Evolutionary conservation across 2,888 invertebrate species (phyloP), one percentile per base, ranked within the genome.

Genomic region (Matsumyia berberina): DNA sequence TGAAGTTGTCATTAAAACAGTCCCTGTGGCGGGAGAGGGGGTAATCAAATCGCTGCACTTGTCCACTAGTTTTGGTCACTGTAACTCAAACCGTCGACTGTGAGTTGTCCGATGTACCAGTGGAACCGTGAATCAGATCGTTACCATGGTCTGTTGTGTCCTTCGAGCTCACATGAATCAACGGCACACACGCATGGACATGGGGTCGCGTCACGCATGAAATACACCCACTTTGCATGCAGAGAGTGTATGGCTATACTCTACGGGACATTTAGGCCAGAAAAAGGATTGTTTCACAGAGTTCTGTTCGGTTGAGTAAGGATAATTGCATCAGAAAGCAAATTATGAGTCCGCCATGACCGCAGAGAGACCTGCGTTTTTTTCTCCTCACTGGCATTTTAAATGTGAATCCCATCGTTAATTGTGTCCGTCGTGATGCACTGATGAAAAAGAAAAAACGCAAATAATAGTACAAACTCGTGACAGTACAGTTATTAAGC

Each of bases 11-110:
- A 73, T 80, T 80, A 67, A 80, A 80, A 73, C 79, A 80, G 66
- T 39, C 60, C 67, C n/a, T n/a, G n/a, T n/a, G n/a, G n/a, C n/a
- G n/a, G n/a, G 46, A 69, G 55, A 69, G 62, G 53, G 64, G 81
- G 81, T 81, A 81, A 81, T 81, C 76, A 69, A 76, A 76, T 81
- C 55, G 57, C 33, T 76, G 60, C 24, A 15, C 64, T 57, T 55
- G 73, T 58, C 35, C 57, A 17, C 12, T 49, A 31, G 46, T 53
- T 58, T 55, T 19, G 57, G 57, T 37, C 7, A 31, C 2, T 44
- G 79, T 58, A 73, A 73, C 46, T 67, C 17, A 53, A 39, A 60
- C 53, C 49, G 24, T 24, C 24, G 31, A 29, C 11, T 24, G 37
- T 17, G 29, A 7, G 46, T 19, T n/a, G n/a, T n/a, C n/a, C n/a